A percentile compares a stretch with the other conserved stretches of the same genome.
phyloP scores from a whole-genome alignment of 2,797 vertebrate genomes.

The Pangasius krempfi region DNA sequence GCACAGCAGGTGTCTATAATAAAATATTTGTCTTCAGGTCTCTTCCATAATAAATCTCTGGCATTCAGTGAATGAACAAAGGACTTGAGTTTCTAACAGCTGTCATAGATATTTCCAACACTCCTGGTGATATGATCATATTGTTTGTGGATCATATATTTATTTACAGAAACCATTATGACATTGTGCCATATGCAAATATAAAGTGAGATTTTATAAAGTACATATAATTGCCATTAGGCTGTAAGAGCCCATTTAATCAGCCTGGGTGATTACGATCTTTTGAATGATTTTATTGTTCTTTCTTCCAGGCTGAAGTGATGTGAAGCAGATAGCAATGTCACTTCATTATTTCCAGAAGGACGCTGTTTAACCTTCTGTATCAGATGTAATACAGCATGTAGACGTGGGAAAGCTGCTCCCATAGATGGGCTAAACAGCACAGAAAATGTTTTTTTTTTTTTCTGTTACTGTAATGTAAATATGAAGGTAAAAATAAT shows the following conservation, averaged over 20 bases:
- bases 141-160: neutral
- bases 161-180: neutral
- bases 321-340: neutral
- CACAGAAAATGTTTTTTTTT: neutral
- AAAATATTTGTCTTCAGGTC: conserved; percentile 21
- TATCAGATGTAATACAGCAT: neutral
- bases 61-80: conserved; percentile 10
- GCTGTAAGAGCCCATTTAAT: neutral
- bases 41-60: conserved; percentile 1
- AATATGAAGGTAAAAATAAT: neutral
- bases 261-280: neutral
- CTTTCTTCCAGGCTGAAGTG: neutral
- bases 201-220: neutral
- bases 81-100: neutral
- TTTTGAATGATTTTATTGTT: neutral
- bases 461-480: neutral
- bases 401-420: too few species aligned
- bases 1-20: conserved; percentile 21
- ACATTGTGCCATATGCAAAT: conserved; percentile 3
- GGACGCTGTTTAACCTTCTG: neutral
- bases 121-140: neutral
- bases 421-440: neutral
- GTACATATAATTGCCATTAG: neutral
- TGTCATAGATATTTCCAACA: neutral
- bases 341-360: neutral